Evolutionary conservation across 2,113 vertebrate genomes (phyloP).

Genomic region (Mustelus asterias): DNA sequence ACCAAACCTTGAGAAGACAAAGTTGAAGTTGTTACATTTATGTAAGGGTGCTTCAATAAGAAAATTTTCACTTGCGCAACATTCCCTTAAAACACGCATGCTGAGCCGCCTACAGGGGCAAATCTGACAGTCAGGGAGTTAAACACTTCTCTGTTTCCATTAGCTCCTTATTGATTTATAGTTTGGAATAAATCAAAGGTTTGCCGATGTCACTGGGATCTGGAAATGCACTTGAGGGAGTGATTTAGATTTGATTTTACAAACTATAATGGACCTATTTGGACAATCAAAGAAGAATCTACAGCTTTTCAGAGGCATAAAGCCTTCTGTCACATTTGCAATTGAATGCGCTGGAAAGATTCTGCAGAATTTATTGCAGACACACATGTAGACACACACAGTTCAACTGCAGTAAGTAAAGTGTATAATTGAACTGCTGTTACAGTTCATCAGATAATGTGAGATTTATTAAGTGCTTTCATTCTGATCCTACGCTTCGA

Average conservation of each 20-base stretch:
- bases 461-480: slow-evolving; percentile 24
- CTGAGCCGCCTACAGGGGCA: neutral
- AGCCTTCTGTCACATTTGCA: slow-evolving; percentile 24
- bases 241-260: slow-evolving; percentile 31
- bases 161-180: slow-evolving; percentile 19
- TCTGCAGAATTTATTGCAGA: slow-evolving; percentile 8
- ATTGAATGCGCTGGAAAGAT: neutral
- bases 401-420: neutral
- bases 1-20: neutral
- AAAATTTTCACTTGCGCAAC: neutral
- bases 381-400: neutral
- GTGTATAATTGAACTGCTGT: slow-evolving; percentile 5
- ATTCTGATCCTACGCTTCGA: neutral
- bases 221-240: neutral
- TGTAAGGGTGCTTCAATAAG: neutral
- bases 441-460: slow-evolving; percentile 19
- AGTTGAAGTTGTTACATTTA: neutral
- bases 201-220: neutral
- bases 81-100: neutral
- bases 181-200: slow-evolving; percentile 12
- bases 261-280: slow-evolving; percentile 28
- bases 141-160: slow-evolving; percentile 1
- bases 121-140: neutral
- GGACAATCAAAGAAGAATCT: slow-evolving; percentile 26
- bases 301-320: neutral